Evolutionary conservation across 2,888 invertebrate species (phyloP).

Genomic region (Lacanobia wlatinum): DNA sequence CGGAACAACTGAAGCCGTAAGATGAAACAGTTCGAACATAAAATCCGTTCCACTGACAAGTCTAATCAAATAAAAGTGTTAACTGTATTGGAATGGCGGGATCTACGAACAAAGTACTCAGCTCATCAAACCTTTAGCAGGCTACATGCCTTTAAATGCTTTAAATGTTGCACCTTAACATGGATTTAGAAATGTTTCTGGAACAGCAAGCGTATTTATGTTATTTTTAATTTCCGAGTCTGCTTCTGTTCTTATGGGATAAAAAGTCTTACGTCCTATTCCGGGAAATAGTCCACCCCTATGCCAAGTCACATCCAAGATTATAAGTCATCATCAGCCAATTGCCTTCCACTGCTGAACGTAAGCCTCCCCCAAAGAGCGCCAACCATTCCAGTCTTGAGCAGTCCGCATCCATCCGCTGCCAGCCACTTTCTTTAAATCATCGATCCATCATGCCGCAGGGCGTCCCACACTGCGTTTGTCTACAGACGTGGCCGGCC

Average conservation of each 20-base stretch:
- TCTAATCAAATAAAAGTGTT: constrained; percentile 51
- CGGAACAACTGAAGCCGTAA: constrained; percentile 18
- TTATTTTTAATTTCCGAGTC: no score
- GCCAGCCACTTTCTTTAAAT: no score
- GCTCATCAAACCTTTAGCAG: constrained; percentile 45
- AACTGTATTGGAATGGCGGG: constrained; percentile 44
- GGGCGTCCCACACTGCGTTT: no score
- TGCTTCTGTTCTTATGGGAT: not conserved
- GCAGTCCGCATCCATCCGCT: no score
- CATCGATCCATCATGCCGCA: no score
- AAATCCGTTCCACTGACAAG: constrained; percentile 33
- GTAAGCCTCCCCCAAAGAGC: no score
- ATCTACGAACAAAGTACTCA: constrained; percentile 45
- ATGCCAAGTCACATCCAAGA: no score
- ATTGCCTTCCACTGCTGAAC: no score
- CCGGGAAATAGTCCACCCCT: no score
- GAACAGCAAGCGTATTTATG: constrained; percentile 5
- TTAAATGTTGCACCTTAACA: constrained; percentile 40
- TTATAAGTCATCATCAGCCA: no score
- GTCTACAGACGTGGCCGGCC: no score
- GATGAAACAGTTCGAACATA: constrained; percentile 20
- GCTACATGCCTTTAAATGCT: constrained; percentile 42
- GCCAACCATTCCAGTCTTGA: no score
- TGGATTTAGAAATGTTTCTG: constrained; percentile 27
- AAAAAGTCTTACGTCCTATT: not conserved